Percentiles rank a stretch among this genome's conserved stretches.
Evolutionary conservation across 92 coral and sea anemone species (phyloP).

Genomic region (Pocillopora grandis): DNA sequence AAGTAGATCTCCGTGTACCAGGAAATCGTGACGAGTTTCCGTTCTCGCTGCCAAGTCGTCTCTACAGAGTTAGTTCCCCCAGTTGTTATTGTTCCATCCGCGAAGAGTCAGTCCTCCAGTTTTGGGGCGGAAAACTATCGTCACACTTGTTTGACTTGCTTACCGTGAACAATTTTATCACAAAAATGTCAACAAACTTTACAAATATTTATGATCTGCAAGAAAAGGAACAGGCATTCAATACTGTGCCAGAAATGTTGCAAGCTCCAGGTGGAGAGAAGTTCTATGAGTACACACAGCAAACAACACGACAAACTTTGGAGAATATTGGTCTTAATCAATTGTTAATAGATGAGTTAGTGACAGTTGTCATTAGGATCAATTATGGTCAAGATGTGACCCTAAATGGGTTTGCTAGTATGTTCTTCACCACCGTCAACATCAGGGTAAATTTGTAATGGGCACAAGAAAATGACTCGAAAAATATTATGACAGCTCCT

Average conservation of each 20-base stretch:
- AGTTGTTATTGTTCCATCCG: too few species aligned
- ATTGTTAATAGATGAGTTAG: constrained; percentile 80
- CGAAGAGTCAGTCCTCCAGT: too few species aligned
- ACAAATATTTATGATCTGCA: constrained; percentile 78
- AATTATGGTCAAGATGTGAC: constrained; percentile 97
- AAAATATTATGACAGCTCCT: too few species aligned
- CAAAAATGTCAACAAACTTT: constrained; percentile 68
- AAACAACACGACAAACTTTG: constrained; percentile 64
- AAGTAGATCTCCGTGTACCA: too few species aligned
- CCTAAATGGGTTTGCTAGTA: constrained; percentile 83
- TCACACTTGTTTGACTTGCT: constrained; percentile 53
- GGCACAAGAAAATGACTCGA: too few species aligned
- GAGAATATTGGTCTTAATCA: constrained; percentile 73
- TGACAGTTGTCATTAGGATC: constrained; percentile 86
- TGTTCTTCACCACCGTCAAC: too few species aligned
- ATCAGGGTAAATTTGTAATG: too few species aligned
- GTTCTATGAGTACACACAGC: constrained; percentile 69
- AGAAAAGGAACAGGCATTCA: constrained; percentile 61
- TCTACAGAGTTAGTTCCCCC: too few species aligned
- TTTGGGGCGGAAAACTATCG: too few species aligned
- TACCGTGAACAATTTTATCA: constrained; percentile 71
- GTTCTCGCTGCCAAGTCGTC: too few species aligned
- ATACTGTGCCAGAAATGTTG: constrained; percentile 73
- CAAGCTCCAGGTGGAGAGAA: constrained; percentile 83
- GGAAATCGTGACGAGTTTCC: too few species aligned